A percentile compares a stretch with the other conserved stretches of the same genome.
Conservation (phyloP, 1,140 invertebrate species). For the Danaus melanippus region DNA sequence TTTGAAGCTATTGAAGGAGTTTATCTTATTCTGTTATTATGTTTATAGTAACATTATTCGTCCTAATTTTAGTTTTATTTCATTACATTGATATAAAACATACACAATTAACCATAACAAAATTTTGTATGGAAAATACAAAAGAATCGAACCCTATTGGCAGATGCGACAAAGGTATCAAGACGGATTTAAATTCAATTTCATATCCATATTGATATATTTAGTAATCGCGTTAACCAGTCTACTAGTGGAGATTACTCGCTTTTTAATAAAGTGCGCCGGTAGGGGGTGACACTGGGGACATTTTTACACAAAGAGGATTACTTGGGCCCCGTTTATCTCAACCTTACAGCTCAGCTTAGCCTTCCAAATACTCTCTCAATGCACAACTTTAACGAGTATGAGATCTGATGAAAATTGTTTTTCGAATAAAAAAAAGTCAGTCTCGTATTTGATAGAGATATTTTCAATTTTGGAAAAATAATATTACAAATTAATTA, state of each 20-base stretch:
- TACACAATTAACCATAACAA: too few relatives aligned
- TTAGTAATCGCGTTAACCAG: slow-evolving; percentile 68
- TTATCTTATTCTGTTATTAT: too few relatives aligned
- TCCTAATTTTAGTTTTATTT: too few relatives aligned
- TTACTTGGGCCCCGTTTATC: slow-evolving; percentile 68
- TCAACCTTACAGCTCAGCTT: slow-evolving; percentile 65
- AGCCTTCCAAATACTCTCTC: slow-evolving; percentile 59
- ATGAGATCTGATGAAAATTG: slow-evolving; percentile 11
- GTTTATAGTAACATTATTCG: too few relatives aligned
- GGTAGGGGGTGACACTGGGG: slow-evolving; percentile 57
- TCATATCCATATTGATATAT: slow-evolving; percentile 67
- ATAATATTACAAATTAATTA: too few relatives aligned
- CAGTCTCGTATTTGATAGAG: too few relatives aligned
- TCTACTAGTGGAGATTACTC: slow-evolving; percentile 67
- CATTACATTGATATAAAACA: too few relatives aligned
- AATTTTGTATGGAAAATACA: too few relatives aligned
- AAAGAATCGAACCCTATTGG: too few relatives aligned
- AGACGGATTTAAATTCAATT: slow-evolving; percentile 65
- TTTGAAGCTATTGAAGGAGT: too few relatives aligned
- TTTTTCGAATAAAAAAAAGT: too few relatives aligned
- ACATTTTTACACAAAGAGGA: slow-evolving; percentile 71
- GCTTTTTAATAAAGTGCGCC: slow-evolving; percentile 69
- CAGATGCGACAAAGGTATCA: slow-evolving; percentile 21
- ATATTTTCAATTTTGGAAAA: too few relatives aligned
- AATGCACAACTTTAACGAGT: slow-evolving; percentile 51